Base-by-base conservation (phyloP, 2,797 vertebrate genomes). In the Fundulus diaphanus region DNA sequence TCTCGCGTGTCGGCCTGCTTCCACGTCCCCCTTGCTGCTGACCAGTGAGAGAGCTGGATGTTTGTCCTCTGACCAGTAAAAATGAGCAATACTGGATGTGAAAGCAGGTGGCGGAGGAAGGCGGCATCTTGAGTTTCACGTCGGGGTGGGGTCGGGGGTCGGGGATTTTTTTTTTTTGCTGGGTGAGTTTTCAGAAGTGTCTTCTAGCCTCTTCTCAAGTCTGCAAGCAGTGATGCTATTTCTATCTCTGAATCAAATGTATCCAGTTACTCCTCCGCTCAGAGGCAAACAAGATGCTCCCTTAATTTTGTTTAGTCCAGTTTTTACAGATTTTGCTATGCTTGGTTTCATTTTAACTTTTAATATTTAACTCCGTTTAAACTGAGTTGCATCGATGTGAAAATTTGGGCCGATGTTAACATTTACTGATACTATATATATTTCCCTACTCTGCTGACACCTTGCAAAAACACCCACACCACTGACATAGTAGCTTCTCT, bases 51-150 rank as follows among this genome's bases (percentile, higher is more conserved):
- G 77, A 37, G 27, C 72, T 31, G 76, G 24, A 65, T 79, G 48
- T 80, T 83, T 31, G n/a, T 33, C 29, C 24, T 0, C 56, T 68
- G 73, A 81, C 90, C 88, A 90, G 40, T 90, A 33, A 78, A 16
- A 79, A 24, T 5, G 0, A 61, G 48, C 73, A 80, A 59, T 74
- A 73, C 75, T 86, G 74, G 77, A 63, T 20, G 77, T 75, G 22
- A 8, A 71, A 87, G 88, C 86, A 88, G 87, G 68, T 85, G 87
- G 75, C 51, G 3, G 77, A 78, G 79, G 77, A 80, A 83, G 85
- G 12, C 1, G 2, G 42, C 87, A 69, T 87, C 89, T 93, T 90
- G 77, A 81, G 89, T 92, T 90, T 90, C 90, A 83, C 1, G 35
- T 11, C 22, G 12, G 24, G 70, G 69, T 31, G 22, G 44, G 54